phyloP scores from a whole-genome alignment of 1,140 invertebrate species.

The Nilaparvata lugens region DNA sequence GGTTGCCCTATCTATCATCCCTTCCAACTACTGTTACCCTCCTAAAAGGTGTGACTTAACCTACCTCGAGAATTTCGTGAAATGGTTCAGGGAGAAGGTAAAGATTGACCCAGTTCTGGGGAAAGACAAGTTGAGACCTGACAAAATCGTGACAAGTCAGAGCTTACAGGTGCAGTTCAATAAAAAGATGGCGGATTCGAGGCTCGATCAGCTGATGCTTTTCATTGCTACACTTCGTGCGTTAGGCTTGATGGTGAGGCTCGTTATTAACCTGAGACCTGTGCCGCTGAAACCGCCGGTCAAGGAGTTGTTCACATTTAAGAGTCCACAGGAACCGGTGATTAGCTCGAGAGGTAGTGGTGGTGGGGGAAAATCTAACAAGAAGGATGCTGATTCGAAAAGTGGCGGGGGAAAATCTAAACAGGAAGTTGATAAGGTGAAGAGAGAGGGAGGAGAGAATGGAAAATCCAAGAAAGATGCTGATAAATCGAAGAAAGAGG shows the following conservation, averaged over 20 bases:
- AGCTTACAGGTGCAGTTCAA: constrained; percentile 48
- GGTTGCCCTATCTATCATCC: constrained; percentile 60
- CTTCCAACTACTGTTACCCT: constrained; percentile 59
- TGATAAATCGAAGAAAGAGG: constrained; percentile 14
- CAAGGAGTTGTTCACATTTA: constrained; percentile 44
- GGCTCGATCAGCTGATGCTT: constrained; percentile 58
- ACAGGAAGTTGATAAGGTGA: constrained; percentile 37
- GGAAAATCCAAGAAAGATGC: constrained; percentile 11
- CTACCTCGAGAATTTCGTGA: constrained; percentile 64
- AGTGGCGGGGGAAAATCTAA: too few relatives aligned
- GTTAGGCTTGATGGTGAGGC: constrained; percentile 67
- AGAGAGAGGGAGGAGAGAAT: constrained; percentile 24
- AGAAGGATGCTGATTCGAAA: too few relatives aligned
- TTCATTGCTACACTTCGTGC: constrained; percentile 65
- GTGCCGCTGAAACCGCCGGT: constrained; percentile 49
- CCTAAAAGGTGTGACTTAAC: constrained; percentile 54
- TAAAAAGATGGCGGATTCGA: constrained; percentile 43
- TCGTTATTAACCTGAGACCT: constrained; percentile 57
- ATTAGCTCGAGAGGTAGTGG: too few relatives aligned
- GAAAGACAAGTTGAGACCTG: constrained; percentile 26
- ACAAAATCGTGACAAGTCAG: constrained; percentile 18
- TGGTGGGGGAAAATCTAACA: too few relatives aligned
- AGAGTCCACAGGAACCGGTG: too few relatives aligned
- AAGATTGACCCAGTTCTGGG: constrained; percentile 32
- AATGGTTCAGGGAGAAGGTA: constrained; percentile 59